These are phyloP conservation scores for Enteromius afrohamiltoni DNA, from an alignment of 2,797 vertebrate genomes.

Conservation along the genomic window DNA sequence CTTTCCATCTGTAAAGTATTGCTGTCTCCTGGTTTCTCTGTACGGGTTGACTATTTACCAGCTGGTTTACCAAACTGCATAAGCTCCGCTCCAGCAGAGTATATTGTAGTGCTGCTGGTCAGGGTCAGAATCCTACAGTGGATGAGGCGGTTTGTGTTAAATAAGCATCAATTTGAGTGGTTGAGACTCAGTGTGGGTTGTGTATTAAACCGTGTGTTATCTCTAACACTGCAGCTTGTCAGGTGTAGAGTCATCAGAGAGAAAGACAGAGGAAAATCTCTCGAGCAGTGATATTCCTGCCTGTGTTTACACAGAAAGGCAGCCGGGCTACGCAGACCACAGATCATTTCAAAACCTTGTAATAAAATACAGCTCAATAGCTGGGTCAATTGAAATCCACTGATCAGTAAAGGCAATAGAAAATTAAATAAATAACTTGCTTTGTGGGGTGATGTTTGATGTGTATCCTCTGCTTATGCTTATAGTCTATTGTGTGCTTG, in stretches of 20 bases:
- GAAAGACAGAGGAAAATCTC: conserved; percentile 10
- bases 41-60: background rate
- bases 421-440: background rate
- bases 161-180: background rate
- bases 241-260: background rate
- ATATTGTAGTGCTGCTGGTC: background rate
- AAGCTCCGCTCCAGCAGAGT: background rate
- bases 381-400: conserved; percentile 3
- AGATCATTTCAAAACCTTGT: conserved; percentile 1
- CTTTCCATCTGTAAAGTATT: background rate
- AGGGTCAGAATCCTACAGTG: background rate
- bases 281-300: background rate
- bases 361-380: conserved; percentile 10
- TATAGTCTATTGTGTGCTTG: background rate
- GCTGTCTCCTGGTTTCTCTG: background rate
- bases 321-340: background rate
- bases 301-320: background rate
- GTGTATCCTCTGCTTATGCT: background rate
- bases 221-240: conserved; percentile 19
- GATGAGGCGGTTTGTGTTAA: conserved; percentile 7
- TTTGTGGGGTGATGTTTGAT: background rate
- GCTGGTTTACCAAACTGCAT: conserved; percentile 18
- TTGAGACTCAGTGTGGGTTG: conserved; percentile 5
- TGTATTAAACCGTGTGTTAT: conserved; percentile 20
- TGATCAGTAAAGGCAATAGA: background rate